Evolutionary conservation across 2,113 vertebrate genomes (phyloP).

Genomic region (Toxostoma redivivum): DNA sequence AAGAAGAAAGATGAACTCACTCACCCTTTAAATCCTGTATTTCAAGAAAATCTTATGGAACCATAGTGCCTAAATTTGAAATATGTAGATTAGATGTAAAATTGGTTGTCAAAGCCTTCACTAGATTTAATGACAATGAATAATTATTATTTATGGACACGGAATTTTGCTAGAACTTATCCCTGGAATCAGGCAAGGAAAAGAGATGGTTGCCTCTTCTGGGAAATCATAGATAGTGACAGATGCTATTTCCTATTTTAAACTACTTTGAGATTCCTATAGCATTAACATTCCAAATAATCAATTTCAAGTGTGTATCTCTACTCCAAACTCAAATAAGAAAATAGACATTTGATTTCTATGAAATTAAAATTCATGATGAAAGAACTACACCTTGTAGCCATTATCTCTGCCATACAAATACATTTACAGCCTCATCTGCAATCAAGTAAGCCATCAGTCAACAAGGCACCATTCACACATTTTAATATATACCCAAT

Average conservation of each 20-base stretch:
- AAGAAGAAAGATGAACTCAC: neutral
- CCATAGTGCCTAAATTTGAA: neutral
- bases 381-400: neutral
- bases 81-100: neutral
- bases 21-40: neutral
- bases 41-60: neutral
- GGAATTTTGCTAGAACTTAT: neutral
- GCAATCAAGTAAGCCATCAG: neutral
- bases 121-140: neutral
- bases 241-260: neutral
- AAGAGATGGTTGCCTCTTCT: neutral
- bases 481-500: neutral
- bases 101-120: neutral
- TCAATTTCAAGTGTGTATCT: neutral
- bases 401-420: neutral
- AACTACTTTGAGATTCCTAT: neutral
- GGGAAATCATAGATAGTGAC: neutral
- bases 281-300: slow-evolving; percentile 12
- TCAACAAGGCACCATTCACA: neutral
- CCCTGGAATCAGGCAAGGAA: neutral
- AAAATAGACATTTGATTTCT: neutral
- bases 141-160: neutral
- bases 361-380: neutral
- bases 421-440: neutral
- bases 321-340: neutral